Conservation (phyloP, 37 sponge, comb jelly and placozoan species). For the Axinella damicornis region DNA sequence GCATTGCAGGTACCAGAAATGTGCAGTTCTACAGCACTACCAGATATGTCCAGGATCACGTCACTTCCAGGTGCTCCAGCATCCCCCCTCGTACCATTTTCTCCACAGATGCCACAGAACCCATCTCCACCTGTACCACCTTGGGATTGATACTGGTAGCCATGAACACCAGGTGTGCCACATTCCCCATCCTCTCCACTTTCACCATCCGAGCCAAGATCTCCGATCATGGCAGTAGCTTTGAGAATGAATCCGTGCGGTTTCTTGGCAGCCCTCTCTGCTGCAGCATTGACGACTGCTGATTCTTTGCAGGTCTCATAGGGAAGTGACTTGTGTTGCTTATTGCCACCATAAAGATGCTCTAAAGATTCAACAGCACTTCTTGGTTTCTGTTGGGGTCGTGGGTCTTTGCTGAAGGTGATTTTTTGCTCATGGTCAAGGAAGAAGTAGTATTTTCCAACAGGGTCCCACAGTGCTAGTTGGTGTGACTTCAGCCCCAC, state of each 20-base stretch:
- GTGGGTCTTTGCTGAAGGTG: constrained; percentile 45
- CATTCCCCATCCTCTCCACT: constrained; percentile 44
- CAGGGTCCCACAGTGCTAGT: constrained; percentile 70
- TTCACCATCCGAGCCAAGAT: constrained; percentile 60
- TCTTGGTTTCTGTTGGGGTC: neutral
- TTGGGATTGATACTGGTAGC: constrained; percentile 11
- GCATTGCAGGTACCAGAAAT: constrained; percentile 35
- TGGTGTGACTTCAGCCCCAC: constrained; percentile 52
- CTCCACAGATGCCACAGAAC: constrained; percentile 55
- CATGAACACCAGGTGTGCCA: constrained; percentile 41
- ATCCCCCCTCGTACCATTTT: constrained; percentile 30
- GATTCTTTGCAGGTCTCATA: neutral
- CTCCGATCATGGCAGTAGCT: constrained; percentile 52
- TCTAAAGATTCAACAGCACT: neutral
- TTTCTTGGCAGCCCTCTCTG: constrained; percentile 40
- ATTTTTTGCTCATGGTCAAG: constrained; percentile 51
- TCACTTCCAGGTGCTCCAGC: constrained; percentile 41
- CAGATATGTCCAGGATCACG: constrained; percentile 52
- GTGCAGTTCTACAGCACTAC: constrained; percentile 36
- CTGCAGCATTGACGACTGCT: constrained; percentile 12
- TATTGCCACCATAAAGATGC: constrained; percentile 9
- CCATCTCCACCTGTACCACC: constrained; percentile 47
- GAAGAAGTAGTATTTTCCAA: constrained; percentile 48
- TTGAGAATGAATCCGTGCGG: constrained; percentile 37
- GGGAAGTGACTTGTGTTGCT: neutral